Percentiles rank a stretch among this genome's conserved stretches.
Evolutionary conservation across 2,797 vertebrate species (phyloP).

Genomic region (Rousettus madagascariensis): DNA sequence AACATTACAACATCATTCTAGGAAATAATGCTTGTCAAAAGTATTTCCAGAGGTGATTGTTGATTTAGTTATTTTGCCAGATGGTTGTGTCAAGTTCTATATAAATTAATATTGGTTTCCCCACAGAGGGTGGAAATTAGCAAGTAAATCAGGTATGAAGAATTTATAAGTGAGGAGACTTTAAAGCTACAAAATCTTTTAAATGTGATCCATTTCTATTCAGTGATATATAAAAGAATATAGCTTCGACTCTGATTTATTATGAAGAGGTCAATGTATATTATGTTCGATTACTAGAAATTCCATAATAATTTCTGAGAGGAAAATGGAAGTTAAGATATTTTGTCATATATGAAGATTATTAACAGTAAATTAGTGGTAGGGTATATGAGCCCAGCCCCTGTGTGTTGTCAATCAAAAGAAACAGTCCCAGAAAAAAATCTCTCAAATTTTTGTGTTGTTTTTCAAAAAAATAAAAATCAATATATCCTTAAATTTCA

Average conservation of each 20-base stretch:
- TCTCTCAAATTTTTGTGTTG: too few species aligned
- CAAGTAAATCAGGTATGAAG: slow-evolving; percentile 40
- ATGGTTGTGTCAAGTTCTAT: slow-evolving; percentile 2
- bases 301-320: slow-evolving; percentile 1
- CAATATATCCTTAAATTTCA: background rate
- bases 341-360: background rate
- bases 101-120: background rate
- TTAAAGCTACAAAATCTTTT: background rate
- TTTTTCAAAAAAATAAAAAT: background rate
- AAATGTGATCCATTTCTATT: background rate
- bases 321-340: background rate
- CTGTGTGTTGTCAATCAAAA: background rate
- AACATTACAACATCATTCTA: background rate
- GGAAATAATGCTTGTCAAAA: slow-evolving; percentile 32
- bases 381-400: background rate
- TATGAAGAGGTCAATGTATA: background rate
- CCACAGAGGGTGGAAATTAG: slow-evolving; percentile 12
- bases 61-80: slow-evolving; percentile 59
- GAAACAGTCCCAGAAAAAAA: background rate
- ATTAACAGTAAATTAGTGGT: background rate
- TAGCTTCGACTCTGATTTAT: background rate
- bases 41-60: slow-evolving; percentile 34
- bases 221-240: background rate
- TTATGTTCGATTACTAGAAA: background rate
- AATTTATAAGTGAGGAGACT: background rate